phyloP scores from a whole-genome alignment of 2,888 invertebrate species.

The Drosophila crucigera region DNA sequence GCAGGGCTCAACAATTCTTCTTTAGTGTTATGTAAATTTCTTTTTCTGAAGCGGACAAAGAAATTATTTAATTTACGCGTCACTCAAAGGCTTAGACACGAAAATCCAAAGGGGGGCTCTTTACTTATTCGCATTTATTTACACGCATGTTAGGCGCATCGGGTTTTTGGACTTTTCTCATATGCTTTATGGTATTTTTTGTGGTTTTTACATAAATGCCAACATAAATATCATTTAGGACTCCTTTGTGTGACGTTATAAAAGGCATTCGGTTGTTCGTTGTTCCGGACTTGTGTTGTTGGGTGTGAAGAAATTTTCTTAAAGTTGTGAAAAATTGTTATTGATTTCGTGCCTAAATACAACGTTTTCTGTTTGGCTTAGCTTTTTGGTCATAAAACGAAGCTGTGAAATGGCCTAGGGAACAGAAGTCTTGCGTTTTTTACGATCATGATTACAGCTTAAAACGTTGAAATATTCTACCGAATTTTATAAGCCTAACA shows the following conservation, averaged over 20 bases:
- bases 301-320: slow-evolving; percentile 52
- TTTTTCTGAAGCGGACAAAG: slow-evolving; percentile 53
- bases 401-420: slow-evolving; percentile 22
- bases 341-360: slow-evolving; percentile 63
- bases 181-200: slow-evolving; percentile 51
- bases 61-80: slow-evolving; percentile 79
- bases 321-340: slow-evolving; percentile 75
- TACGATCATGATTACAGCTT: slow-evolving; percentile 35
- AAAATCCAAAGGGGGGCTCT: slow-evolving; percentile 24
- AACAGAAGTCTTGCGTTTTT: slow-evolving; percentile 47
- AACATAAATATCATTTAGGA: slow-evolving; percentile 74
- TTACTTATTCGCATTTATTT: slow-evolving; percentile 75
- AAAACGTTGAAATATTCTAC: slow-evolving; percentile 30
- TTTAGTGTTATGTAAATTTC: slow-evolving; percentile 69
- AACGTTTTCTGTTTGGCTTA: slow-evolving; percentile 33
- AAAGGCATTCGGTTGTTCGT: slow-evolving; percentile 45
- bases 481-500: slow-evolving; percentile 44
- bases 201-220: slow-evolving; percentile 73
- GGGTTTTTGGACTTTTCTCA: slow-evolving; percentile 46
- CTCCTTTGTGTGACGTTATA: slow-evolving; percentile 65
- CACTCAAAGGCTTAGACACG: slow-evolving; percentile 47
- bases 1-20: slow-evolving; percentile 48
- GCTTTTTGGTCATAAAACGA: slow-evolving; percentile 36
- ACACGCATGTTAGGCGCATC: slow-evolving; percentile 71
- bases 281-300: slow-evolving; percentile 20